A percentile compares a stretch with the other conserved stretches of the same genome.
Evolutionary conservation across 2,888 invertebrate species (phyloP).

Genomic region (Homarus gammarus): DNA sequence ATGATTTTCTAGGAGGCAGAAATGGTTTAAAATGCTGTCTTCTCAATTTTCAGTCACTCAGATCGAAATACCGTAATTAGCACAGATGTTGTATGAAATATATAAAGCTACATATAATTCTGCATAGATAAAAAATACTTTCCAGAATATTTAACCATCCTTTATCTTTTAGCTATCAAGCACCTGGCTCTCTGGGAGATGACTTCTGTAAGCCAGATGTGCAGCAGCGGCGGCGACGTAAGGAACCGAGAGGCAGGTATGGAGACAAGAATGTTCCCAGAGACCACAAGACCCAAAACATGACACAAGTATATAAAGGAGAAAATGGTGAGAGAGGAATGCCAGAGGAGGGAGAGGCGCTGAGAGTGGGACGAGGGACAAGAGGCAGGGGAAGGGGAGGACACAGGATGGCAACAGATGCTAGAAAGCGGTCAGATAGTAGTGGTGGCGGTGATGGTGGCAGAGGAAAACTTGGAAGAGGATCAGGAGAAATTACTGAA

Average conservation of each 20-base stretch:
- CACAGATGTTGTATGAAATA: no score
- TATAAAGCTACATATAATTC: no score
- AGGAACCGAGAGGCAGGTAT: background rate
- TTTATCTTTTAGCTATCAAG: conserved; percentile 10
- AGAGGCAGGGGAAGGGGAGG: background rate
- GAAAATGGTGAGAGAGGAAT: background rate
- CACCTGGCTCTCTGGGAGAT: conserved; percentile 12
- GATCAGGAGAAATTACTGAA: background rate
- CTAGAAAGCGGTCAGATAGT: background rate
- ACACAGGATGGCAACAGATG: background rate
- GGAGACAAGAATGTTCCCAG: background rate
- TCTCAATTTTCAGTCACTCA: no score
- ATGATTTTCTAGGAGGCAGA: no score
- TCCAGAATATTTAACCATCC: background rate
- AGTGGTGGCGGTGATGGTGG: background rate
- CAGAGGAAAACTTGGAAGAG: background rate
- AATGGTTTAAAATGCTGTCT: no score
- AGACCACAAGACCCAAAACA: background rate
- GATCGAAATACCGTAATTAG: no score
- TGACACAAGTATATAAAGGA: background rate
- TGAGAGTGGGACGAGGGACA: background rate
- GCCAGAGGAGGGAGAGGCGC: no score
- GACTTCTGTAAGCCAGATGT: conserved; percentile 12
- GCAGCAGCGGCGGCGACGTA: background rate
- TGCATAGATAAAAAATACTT: background rate